A percentile compares a stretch with the other conserved stretches of the same genome.
Conservation (phyloP, 1,140 invertebrate species). For the Vanessa atalanta region DNA sequence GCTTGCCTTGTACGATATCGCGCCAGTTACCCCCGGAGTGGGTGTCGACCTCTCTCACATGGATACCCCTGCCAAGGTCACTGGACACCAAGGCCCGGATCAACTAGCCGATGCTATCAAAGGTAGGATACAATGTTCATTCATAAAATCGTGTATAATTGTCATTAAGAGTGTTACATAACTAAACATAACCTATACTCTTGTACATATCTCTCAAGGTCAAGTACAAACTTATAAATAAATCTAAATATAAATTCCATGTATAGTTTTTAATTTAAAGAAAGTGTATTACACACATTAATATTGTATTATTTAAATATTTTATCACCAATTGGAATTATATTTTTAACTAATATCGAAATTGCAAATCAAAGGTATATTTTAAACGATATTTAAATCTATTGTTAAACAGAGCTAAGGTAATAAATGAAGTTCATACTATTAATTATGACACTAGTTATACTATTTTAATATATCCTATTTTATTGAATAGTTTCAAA, state of each 20-base stretch:
- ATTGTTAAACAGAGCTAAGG: neutral
- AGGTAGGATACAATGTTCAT: slow-evolving; percentile 67
- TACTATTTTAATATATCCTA: too few species aligned
- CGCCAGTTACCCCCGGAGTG: slow-evolving; percentile 95
- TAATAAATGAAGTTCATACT: neutral
- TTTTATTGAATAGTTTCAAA: too few species aligned
- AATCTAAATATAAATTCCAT: neutral
- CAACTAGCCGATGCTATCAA: slow-evolving; percentile 84
- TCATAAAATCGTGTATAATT: slow-evolving; percentile 3
- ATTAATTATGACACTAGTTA: too few species aligned
- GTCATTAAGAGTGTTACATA: slow-evolving; percentile 41
- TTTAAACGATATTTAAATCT: neutral
- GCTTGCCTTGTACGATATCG: slow-evolving; percentile 96
- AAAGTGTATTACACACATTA: too few species aligned
- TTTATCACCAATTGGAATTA: too few species aligned
- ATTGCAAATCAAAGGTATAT: too few species aligned
- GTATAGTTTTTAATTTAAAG: neutral
- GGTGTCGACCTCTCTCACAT: slow-evolving; percentile 99
- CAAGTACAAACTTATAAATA: slow-evolving; percentile 26
- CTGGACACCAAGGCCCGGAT: slow-evolving; percentile 88
- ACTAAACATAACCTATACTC: slow-evolving; percentile 44
- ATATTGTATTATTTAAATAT: too few species aligned
- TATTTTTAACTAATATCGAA: too few species aligned
- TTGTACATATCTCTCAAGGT: slow-evolving; percentile 29
- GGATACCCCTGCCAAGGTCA: slow-evolving; percentile 92